Evolutionary conservation across 2,113 vertebrate genomes (phyloP).

Genomic region (Bambusicola thoracicus): DNA sequence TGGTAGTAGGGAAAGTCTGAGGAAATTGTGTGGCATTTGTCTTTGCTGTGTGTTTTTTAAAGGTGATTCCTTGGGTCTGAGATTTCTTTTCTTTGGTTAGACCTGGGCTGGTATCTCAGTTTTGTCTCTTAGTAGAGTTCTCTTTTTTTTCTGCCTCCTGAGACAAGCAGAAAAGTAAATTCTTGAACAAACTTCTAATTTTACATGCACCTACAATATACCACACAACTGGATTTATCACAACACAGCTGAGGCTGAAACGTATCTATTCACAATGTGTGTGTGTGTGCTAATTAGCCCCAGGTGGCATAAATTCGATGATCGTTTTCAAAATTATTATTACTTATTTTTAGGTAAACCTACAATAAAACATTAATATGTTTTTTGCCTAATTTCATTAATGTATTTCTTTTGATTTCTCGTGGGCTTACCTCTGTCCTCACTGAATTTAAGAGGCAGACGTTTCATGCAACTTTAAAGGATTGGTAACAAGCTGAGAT

Average conservation of each 20-base stretch:
- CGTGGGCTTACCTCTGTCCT: background rate
- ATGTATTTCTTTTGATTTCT: slow-evolving; percentile 3
- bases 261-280: background rate
- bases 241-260: background rate
- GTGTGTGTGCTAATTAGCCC: background rate
- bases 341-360: background rate
- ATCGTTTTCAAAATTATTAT: background rate
- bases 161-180: background rate
- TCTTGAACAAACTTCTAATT: background rate
- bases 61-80: background rate
- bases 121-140: background rate
- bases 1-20: background rate
- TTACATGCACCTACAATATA: background rate
- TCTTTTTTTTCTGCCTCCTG: background rate
- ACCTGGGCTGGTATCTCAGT: background rate
- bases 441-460: background rate
- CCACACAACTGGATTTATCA: background rate
- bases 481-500: background rate
- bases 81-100: background rate
- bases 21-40: background rate
- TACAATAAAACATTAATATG: background rate
- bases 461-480: background rate
- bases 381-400: background rate
- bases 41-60: background rate
- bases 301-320: background rate